Base-by-base conservation (phyloP, 2,797 vertebrate species). In the Sylvilagus floridanus region DNA sequence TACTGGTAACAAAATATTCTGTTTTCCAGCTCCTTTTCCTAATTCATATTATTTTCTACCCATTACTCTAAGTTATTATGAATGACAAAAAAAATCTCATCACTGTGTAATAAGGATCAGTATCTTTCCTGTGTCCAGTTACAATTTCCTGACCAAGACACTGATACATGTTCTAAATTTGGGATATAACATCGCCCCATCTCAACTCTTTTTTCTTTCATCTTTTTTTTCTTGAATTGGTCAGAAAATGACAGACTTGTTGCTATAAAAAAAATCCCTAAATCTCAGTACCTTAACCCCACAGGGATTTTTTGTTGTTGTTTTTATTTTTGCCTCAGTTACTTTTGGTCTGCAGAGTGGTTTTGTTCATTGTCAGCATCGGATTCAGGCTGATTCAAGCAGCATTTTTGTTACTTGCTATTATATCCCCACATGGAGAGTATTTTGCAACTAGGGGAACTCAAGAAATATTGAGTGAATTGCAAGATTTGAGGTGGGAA, bases 311-410 rank as follows among this genome's bases (percentile, higher is more conserved):
- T 35, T 47, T 47, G 42, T 47, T 37, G 37, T 37, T 47, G 42
- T 47, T 47, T 47, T 47, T 47, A 47, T 47, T 26, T 32, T 5
- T 21, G 54, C 54, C 35, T 82, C 79, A 47, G 0, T 26, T 8
- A 21, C 1, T 0, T 8, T 2, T 26, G 16, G 4, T 85, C 47
- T 73, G 37, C 77, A n/a, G 63, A 62, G 35, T n/a, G 42, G 28
- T 10, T 54, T 6, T 66, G 32, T 21, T 12, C 14, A 4, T 71
- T n/a, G 13, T 0, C 3, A 14, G n/a, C 10, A 1, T 68, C 6
- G 13, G 13, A 81, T 42, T 42, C 32, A 32, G 60, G 32, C 35
- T 32, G 42, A 65, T 2, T 7, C 9, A 37, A 21, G 47, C 19
- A 22, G 35, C 1, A 0, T 50, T 57, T 42, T 85, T 50, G 22